Evolutionary conservation across 2,113 vertebrate species (phyloP).

Genomic region (Empidonax alnorum): DNA sequence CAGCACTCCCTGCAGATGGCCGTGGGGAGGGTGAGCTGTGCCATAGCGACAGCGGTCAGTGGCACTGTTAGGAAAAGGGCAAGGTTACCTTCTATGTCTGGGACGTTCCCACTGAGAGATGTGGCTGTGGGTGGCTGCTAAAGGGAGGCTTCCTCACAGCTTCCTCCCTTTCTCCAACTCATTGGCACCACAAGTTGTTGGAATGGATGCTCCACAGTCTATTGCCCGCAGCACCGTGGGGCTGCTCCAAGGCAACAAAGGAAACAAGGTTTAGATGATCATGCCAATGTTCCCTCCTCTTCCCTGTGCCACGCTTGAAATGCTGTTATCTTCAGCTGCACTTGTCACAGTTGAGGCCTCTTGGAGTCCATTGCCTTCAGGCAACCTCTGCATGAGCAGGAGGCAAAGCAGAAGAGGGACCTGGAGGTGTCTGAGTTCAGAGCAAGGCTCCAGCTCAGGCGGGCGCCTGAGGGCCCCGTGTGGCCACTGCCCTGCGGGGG

Average conservation of each 20-base stretch:
- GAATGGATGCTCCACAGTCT: background rate
- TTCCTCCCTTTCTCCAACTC: accelerated
- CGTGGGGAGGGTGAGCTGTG: background rate
- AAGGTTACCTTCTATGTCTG: background rate
- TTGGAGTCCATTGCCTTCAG: accelerated
- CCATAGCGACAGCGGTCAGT: accelerated
- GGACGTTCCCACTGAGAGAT: accelerated
- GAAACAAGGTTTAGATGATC: background rate
- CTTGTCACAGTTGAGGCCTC: background rate
- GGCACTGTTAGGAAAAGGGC: background rate
- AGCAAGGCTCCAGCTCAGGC: background rate
- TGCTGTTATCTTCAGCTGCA: accelerated
- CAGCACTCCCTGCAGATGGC: background rate
- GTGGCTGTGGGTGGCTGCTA: accelerated
- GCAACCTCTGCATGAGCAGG: accelerated
- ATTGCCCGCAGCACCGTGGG: accelerated
- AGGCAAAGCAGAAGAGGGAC: accelerated
- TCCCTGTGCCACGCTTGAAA: background rate
- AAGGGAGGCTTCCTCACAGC: background rate
- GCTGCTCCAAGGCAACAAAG: background rate
- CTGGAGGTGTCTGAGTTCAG: accelerated
- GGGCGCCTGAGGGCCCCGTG: accelerated
- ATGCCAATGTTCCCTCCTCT: background rate
- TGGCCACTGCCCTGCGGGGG: no score
- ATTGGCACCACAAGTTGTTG: accelerated